Base-by-base conservation (phyloP, 2,888 invertebrate genomes). In the Blastobasis adustella region DNA sequence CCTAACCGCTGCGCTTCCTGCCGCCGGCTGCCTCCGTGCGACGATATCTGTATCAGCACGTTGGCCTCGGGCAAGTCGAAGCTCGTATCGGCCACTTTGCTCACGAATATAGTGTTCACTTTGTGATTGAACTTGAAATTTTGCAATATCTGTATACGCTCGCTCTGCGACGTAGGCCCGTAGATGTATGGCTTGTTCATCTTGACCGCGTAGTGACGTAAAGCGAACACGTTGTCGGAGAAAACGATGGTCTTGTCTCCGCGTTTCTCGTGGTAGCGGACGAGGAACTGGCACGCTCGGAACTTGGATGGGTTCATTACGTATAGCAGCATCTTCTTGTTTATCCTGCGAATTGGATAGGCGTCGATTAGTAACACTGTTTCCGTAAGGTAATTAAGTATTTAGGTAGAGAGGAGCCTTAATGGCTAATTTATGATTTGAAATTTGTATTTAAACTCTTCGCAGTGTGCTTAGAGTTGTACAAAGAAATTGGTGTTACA, bases 281-380 rank as follows among this genome's bases (percentile, higher is more conserved):
- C 97, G 3, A 99, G 90, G 85, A 96, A 99, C 83, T 99, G 98
- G 66, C 98, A 98, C 5, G 96, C 95, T 52, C 98, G 93, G 81
- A 99, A 99, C 82, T 99, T 99, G 65, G 96, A 97, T 2, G 99
- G 99, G 82, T 99, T 99, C 98, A 99, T 99, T 4, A 98, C 98
- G 77, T 98, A 98, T 6, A 99, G 89, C 44, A 99, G 91, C 90
- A 98, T 90, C 77, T 96, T 95, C 78, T 97, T 98, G 65, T 94
- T 95, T 49, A 96, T 95, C 80, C 94, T 96, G 63, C 5, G 67
- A 67, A 38, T 23, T 23, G 23, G 23, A 3, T 23, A 23, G 23
- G 1, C 23, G 23, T 23, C 23, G 1, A 23, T 23, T 23, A 23
- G 23, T 23, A 23, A 23, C 3, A 2, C 23, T 23, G 23, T 23